These are phyloP conservation scores for Actinia equina DNA, from an alignment of 64 coral and sea anemone genomes.

Conservation along the genomic window DNA sequence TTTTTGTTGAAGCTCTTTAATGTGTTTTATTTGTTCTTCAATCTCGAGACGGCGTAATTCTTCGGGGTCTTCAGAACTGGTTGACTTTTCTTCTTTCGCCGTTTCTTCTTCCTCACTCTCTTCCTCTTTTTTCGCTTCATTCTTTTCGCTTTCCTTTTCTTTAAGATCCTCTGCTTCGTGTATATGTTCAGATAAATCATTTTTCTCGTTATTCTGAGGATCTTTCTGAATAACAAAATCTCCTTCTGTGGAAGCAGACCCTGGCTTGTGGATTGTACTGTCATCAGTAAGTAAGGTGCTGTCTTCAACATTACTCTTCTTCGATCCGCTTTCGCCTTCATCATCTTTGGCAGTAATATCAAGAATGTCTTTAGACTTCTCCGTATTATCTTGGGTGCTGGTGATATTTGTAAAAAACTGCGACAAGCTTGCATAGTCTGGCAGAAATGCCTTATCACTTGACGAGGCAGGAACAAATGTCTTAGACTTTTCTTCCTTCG, in stretches of 20 bases:
- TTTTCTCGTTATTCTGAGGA: background rate
- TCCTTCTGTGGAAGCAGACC: background rate
- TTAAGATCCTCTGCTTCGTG: background rate
- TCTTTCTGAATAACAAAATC: background rate
- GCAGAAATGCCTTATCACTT: background rate
- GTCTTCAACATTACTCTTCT: background rate
- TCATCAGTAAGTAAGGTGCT: background rate
- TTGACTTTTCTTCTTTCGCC: background rate
- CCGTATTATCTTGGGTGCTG: background rate
- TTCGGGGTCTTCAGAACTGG: slow-evolving; percentile 3
- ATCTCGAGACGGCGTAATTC: slow-evolving; percentile 5
- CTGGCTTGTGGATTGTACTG: background rate
- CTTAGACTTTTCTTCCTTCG: background rate
- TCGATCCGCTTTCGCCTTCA: background rate
- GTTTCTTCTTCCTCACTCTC: slow-evolving; percentile 6
- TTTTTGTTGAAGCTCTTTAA: slow-evolving; percentile 47
- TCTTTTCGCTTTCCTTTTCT: background rate
- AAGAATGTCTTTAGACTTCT: background rate
- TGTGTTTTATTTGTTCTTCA: slow-evolving; percentile 46
- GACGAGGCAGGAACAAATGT: background rate
- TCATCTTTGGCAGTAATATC: background rate
- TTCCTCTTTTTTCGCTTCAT: slow-evolving; percentile 8
- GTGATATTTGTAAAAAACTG: background rate
- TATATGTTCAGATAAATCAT: background rate
- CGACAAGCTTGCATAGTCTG: background rate